Evolutionary conservation across 2,797 vertebrate genomes (phyloP).

Genomic region (Chromis chromis): DNA sequence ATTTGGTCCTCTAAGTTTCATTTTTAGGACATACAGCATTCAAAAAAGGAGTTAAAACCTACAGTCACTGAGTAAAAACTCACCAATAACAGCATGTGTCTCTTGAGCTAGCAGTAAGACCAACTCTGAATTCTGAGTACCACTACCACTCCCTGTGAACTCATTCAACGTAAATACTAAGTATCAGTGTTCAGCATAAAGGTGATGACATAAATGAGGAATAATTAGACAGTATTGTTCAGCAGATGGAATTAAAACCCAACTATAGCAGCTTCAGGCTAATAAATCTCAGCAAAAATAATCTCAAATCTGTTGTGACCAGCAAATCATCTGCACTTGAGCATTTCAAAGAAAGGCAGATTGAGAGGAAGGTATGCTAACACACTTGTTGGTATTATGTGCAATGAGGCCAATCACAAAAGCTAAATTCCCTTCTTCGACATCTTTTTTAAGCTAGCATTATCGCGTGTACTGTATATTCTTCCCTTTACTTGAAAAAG

Average conservation of each 20-base stretch:
- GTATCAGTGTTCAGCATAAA: constrained; percentile 18
- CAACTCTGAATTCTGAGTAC: constrained; percentile 15
- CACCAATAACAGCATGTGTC: constrained; percentile 9
- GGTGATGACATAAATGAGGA: constrained; percentile 15
- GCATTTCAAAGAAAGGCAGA: constrained; percentile 29
- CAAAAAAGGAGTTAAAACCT: constrained; percentile 2
- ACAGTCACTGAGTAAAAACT: constrained; percentile 8
- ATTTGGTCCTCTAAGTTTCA: constrained; percentile 61
- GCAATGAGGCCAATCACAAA: constrained; percentile 21
- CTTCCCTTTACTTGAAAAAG: constrained; percentile 49
- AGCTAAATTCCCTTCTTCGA: constrained; percentile 44
- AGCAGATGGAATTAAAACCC: constrained; percentile 31
- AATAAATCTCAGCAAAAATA: constrained; percentile 54
- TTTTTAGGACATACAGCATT: constrained; percentile 26
- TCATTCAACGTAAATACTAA: constrained; percentile 2
- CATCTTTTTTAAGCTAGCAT: constrained; percentile 19
- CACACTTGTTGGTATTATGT: background rate
- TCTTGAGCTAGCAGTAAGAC: background rate
- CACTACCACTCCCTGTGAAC: background rate
- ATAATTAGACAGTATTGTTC: constrained; percentile 17
- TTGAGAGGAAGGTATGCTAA: background rate
- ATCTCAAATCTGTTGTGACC: constrained; percentile 49
- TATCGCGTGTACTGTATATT: background rate
- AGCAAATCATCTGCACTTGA: constrained; percentile 13
- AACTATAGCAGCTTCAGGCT: constrained; percentile 51